A percentile compares a stretch with the other conserved stretches of the same genome.
Conservation (phyloP, 1,140 invertebrate species). For the Bombus superbus region DNA sequence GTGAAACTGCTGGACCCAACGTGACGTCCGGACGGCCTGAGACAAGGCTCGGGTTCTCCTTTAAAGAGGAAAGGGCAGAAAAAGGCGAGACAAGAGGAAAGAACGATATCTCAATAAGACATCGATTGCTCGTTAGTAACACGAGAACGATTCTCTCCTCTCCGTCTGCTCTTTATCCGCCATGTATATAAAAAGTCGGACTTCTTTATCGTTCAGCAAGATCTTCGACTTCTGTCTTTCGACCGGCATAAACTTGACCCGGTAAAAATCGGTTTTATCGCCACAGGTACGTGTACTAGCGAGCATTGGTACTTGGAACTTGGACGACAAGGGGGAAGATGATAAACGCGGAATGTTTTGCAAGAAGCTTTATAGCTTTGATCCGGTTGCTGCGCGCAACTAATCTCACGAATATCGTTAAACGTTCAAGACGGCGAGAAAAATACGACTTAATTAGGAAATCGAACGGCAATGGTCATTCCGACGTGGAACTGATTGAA, state of each 20-base stretch:
- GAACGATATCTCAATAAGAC: constrained; percentile 74
- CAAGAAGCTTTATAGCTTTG: too few species aligned
- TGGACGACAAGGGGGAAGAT: too few species aligned
- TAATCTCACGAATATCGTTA: too few species aligned
- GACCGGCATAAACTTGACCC: constrained; percentile 64
- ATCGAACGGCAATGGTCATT: too few species aligned
- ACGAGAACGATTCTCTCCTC: constrained; percentile 59
- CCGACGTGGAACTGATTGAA: too few species aligned
- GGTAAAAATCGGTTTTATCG: constrained; percentile 40
- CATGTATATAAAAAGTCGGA: not conserved
- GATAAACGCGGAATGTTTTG: too few species aligned
- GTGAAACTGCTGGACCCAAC: constrained; percentile 24
- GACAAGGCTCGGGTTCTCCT: constrained; percentile 24
- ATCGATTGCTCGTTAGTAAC: constrained; percentile 77
- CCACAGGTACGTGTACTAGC: not conserved
- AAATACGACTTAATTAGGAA: too few species aligned
- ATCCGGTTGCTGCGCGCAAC: too few species aligned
- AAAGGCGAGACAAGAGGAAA: not conserved
- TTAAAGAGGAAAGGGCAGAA: not conserved
- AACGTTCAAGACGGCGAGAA: too few species aligned
- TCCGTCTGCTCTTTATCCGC: constrained; percentile 26
- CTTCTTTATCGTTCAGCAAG: constrained; percentile 32
- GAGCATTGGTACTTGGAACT: not conserved
- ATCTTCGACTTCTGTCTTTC: constrained; percentile 1
- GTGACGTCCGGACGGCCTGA: constrained; percentile 27